A percentile compares a stretch with the other conserved stretches of the same genome.
Conservation (phyloP, 1,140 invertebrate species). For the Bicyclus anynana region DNA sequence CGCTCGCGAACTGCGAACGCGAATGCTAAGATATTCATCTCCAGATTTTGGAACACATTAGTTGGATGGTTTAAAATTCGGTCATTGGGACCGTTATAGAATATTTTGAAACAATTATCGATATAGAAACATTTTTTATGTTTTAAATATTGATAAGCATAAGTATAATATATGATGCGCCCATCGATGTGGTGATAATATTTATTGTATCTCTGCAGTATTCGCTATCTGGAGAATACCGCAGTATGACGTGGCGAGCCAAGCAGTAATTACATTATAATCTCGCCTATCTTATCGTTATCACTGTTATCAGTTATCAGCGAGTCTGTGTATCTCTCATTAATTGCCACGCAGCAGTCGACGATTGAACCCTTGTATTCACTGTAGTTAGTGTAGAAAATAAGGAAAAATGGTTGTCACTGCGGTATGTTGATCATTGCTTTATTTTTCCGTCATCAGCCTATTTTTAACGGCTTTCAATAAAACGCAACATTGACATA, state of each 20-base stretch:
- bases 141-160: neutral
- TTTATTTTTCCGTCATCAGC: neutral
- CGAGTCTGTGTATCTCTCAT: conserved; percentile 20
- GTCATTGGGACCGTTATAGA: too few species aligned
- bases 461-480: too few species aligned
- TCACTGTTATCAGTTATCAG: conserved; percentile 46
- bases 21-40: too few species aligned
- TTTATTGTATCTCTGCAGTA: conserved; percentile 47
- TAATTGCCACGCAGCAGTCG: conserved; percentile 25
- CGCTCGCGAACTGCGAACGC: too few species aligned
- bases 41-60: too few species aligned
- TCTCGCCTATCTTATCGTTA: conserved; percentile 28
- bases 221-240: conserved; percentile 33
- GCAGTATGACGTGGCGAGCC: conserved; percentile 42
- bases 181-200: conserved; percentile 24
- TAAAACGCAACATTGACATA: too few species aligned
- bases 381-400: neutral
- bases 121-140: too few species aligned
- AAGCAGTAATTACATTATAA: conserved; percentile 49
- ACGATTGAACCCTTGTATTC: conserved; percentile 28
- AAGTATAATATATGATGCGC: neutral
- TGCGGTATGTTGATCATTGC: conserved; percentile 36
- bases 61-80: too few species aligned
- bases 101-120: too few species aligned
- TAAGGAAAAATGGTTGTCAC: conserved; percentile 55